Evolutionary conservation across 2,888 invertebrate genomes (phyloP).

Genomic region (Azorinus chamasolen): DNA sequence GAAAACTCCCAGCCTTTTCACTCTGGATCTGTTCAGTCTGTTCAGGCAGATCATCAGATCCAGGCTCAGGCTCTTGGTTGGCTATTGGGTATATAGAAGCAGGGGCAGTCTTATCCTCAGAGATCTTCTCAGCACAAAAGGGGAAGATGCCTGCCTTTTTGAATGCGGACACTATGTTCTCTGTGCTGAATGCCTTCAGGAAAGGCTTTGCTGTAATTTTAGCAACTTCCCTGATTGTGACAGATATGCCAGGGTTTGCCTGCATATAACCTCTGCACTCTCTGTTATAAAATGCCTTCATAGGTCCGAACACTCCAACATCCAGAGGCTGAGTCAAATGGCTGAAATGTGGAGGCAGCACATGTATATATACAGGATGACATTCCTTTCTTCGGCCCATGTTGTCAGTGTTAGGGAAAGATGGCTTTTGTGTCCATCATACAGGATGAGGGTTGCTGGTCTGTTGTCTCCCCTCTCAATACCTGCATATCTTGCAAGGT

Average conservation of each 20-base stretch:
- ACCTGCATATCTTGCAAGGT: conserved; percentile 45
- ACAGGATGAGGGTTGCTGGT: conserved; percentile 20
- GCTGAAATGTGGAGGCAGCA: conserved; percentile 28
- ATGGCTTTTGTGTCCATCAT: conserved; percentile 54
- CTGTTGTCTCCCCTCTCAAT: conserved; percentile 8
- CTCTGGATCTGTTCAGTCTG: background rate
- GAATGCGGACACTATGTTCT: conserved; percentile 30
- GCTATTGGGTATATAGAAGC: conserved; percentile 22
- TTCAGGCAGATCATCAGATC: background rate
- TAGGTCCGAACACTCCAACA: conserved; percentile 40
- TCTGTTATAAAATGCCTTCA: conserved; percentile 25
- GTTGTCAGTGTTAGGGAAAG: conserved; percentile 29
- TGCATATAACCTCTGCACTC: conserved; percentile 40
- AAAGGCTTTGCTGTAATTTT: conserved; percentile 39
- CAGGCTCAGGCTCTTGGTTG: background rate
- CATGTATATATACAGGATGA: conserved; percentile 43
- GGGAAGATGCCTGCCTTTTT: conserved; percentile 36
- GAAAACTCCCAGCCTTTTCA: background rate
- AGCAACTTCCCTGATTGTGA: conserved; percentile 39
- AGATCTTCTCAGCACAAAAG: conserved; percentile 11
- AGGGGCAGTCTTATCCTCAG: conserved; percentile 15
- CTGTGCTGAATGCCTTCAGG: conserved; percentile 23
- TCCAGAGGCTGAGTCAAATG: conserved; percentile 47
- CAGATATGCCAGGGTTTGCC: conserved; percentile 19
- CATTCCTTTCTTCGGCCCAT: conserved; percentile 50